These are phyloP conservation scores for Epinephelus moara DNA, from an alignment of 2,113 vertebrate species.

Conservation along the genomic window DNA sequence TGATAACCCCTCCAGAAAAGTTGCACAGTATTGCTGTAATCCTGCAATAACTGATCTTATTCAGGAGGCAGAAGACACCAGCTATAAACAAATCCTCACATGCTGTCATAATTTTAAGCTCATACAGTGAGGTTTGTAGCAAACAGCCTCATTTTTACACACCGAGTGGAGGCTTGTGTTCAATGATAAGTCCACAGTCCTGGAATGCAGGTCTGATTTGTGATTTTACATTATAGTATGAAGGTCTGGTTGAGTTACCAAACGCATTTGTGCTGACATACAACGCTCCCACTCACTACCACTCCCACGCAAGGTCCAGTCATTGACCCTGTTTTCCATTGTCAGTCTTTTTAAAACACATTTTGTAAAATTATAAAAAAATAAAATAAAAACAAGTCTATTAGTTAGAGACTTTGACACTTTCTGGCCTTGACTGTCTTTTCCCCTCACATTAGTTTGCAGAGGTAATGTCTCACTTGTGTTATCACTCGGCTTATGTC, in stretches of 20 bases:
- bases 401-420: not conserved
- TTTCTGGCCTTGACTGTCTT: not conserved
- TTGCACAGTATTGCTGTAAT: not conserved
- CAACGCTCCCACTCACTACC: conserved; percentile 24
- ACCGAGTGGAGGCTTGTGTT: not conserved
- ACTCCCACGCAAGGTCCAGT: conserved; percentile 7
- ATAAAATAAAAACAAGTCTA: not conserved
- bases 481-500: not conserved
- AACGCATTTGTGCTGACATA: conserved; percentile 6
- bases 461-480: conserved; percentile 4
- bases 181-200: not conserved
- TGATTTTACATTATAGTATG: not conserved
- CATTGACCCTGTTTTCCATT: conserved; percentile 20
- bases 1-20: not conserved
- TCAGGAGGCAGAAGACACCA: not conserved
- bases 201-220: not conserved
- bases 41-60: not conserved
- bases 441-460: conserved; percentile 10
- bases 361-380: conserved; percentile 1
- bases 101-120: not conserved
- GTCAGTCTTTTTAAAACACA: conserved; percentile 21
- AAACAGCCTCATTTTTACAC: too few species aligned
- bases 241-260: not conserved
- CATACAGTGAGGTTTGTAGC: too few species aligned
- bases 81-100: not conserved